Percentiles rank a stretch among this genome's conserved stretches.
Evolutionary conservation across 2,797 vertebrate genomes (phyloP).

Genomic region (Xerus rutilus): DNA sequence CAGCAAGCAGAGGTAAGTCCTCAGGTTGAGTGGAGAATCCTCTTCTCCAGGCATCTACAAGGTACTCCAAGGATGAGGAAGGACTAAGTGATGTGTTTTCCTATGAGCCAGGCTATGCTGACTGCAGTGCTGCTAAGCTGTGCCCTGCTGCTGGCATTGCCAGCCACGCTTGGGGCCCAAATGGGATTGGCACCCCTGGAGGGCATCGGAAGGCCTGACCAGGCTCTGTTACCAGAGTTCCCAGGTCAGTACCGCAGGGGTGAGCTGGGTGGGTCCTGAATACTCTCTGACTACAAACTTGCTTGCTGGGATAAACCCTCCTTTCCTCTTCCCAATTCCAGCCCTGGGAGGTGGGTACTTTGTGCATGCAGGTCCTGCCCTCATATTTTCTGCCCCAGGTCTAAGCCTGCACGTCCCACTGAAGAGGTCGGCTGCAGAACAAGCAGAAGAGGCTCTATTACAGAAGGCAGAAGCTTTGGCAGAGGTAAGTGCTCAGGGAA

Average conservation of each 20-base stretch:
- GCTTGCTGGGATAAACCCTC: not conserved
- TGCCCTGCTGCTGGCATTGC: constrained; percentile 85
- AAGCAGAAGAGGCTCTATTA: constrained; percentile 77
- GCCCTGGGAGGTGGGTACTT: not conserved
- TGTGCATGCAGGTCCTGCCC: not conserved
- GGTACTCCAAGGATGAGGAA: constrained; percentile 11
- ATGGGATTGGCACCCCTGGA: constrained; percentile 75
- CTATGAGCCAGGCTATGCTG: constrained; percentile 86
- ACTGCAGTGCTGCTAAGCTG: constrained; percentile 86
- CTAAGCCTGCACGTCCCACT: constrained; percentile 70
- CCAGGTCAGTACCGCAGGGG: constrained; percentile 83
- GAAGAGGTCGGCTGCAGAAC: constrained; percentile 78
- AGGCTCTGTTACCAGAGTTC: constrained; percentile 77
- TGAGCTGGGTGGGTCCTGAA: not conserved
- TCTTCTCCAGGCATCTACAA: not conserved
- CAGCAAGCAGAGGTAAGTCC: constrained; percentile 72
- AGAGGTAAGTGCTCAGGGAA: constrained; percentile 84
- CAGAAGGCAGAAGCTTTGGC: constrained; percentile 81
- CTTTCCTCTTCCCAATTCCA: not conserved
- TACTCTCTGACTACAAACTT: constrained; percentile 23
- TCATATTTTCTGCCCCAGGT: constrained; percentile 78
- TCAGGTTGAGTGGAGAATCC: not conserved
- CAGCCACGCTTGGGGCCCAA: constrained; percentile 77
- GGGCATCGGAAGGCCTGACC: constrained; percentile 72
- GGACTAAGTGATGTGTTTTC: constrained; percentile 59